Evolutionary conservation across 2,797 vertebrate species (phyloP).

Genomic region (Diglossa cyanea): DNA sequence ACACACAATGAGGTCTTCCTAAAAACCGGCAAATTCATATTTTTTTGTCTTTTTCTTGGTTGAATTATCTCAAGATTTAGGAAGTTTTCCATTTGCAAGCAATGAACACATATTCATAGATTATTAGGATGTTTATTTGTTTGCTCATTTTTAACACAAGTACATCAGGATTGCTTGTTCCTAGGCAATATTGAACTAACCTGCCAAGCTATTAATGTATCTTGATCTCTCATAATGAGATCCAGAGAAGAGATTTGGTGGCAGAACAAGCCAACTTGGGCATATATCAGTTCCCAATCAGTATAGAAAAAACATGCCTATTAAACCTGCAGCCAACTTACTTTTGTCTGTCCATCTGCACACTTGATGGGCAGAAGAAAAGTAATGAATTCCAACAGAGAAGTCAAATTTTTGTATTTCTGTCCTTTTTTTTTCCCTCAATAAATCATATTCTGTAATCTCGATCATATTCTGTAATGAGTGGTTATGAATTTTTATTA

Average conservation of each 20-base stretch:
- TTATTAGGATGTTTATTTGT: background rate
- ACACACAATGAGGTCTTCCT: background rate
- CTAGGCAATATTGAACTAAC: background rate
- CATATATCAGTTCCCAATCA: background rate
- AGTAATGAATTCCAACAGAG: background rate
- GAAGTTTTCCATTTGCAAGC: background rate
- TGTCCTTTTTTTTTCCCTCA: rapidly evolving
- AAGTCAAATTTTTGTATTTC: background rate
- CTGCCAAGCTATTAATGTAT: background rate
- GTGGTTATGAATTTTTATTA: background rate
- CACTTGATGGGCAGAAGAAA: background rate
- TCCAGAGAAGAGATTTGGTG: background rate
- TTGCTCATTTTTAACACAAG: background rate
- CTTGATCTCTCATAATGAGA: background rate
- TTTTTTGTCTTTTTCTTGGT: background rate
- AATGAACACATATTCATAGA: background rate
- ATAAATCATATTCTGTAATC: background rate
- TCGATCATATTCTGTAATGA: background rate
- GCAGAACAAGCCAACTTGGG: background rate
- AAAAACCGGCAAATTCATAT: background rate
- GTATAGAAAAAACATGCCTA: background rate
- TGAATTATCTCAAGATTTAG: background rate
- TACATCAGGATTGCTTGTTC: background rate
- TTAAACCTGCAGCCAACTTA: background rate
- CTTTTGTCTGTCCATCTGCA: background rate